phyloP scores from a whole-genome alignment of 1,140 invertebrate genomes.

The Ctenoplectra terminalis region DNA sequence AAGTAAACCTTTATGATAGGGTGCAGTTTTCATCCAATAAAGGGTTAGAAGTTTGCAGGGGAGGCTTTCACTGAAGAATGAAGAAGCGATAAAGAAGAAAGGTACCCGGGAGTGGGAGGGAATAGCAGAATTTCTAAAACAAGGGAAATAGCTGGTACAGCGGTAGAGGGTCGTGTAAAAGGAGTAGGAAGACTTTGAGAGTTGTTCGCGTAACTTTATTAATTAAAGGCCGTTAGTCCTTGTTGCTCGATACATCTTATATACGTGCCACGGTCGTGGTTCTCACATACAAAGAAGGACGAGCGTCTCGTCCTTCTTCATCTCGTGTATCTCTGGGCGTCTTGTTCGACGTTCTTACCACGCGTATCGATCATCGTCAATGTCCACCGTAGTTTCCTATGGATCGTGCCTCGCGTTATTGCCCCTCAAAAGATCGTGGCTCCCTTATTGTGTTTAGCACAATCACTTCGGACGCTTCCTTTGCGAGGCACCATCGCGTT shows the following conservation, averaged over 20 bases:
- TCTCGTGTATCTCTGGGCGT: conserved; percentile 32
- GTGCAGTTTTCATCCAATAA: conserved; percentile 55
- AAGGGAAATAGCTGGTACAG: conserved; percentile 69
- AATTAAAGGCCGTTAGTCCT: conserved; percentile 81
- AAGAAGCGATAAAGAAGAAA: conserved; percentile 51
- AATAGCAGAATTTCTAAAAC: conserved; percentile 76
- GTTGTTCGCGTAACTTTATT: conserved; percentile 82
- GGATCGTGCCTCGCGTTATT: conserved; percentile 52
- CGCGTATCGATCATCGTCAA: conserved; percentile 66
- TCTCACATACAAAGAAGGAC: conserved; percentile 63
- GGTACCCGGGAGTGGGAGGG: conserved; percentile 57
- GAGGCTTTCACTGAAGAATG: conserved; percentile 51
- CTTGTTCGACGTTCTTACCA: conserved; percentile 47
- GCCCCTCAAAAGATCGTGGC: conserved; percentile 24
- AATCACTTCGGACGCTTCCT: conserved; percentile 24
- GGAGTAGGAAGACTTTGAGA: conserved; percentile 75
- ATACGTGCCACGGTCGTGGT: conserved; percentile 61
- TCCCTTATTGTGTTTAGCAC: conserved; percentile 19
- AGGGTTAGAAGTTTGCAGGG: conserved; percentile 58
- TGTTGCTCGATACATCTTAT: conserved; percentile 78
- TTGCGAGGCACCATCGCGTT: not conserved
- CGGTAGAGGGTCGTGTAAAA: conserved; percentile 45
- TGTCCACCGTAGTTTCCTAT: conserved; percentile 56
- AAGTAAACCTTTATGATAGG: conserved; percentile 40
- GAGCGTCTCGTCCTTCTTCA: conserved; percentile 35